Evolutionary conservation across 2,113 vertebrate species (phyloP).

Genomic region (Engraulis encrasicolus): DNA sequence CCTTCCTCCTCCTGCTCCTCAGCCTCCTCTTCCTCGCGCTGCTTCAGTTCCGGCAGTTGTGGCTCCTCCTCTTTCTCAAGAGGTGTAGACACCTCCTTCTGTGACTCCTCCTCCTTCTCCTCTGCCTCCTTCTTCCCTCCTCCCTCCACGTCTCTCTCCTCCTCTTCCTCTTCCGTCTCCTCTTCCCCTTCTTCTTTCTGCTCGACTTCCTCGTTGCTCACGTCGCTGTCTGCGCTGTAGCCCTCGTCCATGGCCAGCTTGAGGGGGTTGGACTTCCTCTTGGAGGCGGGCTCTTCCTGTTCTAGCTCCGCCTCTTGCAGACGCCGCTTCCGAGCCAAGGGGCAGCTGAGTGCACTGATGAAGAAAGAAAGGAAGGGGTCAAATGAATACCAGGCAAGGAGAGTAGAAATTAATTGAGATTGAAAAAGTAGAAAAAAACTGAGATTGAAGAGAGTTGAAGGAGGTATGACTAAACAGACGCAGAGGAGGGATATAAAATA

Average conservation of each 20-base stretch:
- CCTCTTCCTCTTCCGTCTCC: slow-evolving; percentile 71
- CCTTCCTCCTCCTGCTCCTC: slow-evolving; percentile 22
- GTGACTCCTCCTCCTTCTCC: slow-evolving; percentile 44
- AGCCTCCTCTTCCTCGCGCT: slow-evolving; percentile 44
- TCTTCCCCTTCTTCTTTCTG: slow-evolving; percentile 78
- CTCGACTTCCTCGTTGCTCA: slow-evolving; percentile 84
- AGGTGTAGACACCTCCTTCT: background rate
- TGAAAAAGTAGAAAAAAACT: background rate
- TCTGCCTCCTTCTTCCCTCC: slow-evolving; percentile 64
- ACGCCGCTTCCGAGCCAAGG: slow-evolving; percentile 92
- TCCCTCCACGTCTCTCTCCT: slow-evolving; percentile 58
- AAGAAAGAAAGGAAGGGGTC: background rate
- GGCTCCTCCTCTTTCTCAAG: background rate
- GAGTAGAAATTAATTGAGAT: background rate
- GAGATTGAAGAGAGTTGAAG: background rate
- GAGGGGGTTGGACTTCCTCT: slow-evolving; percentile 92
- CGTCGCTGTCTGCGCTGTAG: slow-evolving; percentile 86
- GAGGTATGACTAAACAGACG: background rate
- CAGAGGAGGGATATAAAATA: background rate
- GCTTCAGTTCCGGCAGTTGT: slow-evolving; percentile 32
- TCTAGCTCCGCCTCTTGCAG: slow-evolving; percentile 83
- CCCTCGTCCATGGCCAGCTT: slow-evolving; percentile 90
- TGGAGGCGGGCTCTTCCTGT: slow-evolving; percentile 78
- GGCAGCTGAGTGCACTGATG: slow-evolving; percentile 91
- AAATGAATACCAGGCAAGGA: background rate